Conservation (phyloP, 2,113 vertebrate genomes). For the Callopanchax toddi region DNA sequence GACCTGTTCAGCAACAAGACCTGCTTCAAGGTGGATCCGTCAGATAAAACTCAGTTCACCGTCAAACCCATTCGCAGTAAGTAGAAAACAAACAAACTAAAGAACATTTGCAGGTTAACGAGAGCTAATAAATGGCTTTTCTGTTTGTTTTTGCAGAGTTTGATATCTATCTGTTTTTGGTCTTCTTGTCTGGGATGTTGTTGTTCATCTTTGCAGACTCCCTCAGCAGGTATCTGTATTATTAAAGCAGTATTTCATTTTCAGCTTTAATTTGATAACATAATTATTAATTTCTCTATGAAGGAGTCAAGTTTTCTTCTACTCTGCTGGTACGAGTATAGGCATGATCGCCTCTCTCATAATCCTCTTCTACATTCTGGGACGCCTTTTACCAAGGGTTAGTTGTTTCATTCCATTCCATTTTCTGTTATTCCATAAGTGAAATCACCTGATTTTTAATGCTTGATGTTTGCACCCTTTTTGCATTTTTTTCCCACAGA, state of each 20-base stretch:
- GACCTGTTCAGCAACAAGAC: slow-evolving; percentile 87
- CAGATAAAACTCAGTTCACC: slow-evolving; percentile 72
- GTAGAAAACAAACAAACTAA: slow-evolving; percentile 34
- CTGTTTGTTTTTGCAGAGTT: slow-evolving; percentile 80
- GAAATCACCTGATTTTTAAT: neutral
- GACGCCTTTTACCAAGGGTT: slow-evolving; percentile 91
- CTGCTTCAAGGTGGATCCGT: slow-evolving; percentile 88
- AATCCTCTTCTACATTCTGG: slow-evolving; percentile 88
- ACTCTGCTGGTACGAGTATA: slow-evolving; percentile 90
- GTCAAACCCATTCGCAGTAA: slow-evolving; percentile 82
- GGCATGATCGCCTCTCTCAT: slow-evolving; percentile 93
- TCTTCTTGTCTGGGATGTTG: slow-evolving; percentile 87
- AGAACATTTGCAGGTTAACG: neutral
- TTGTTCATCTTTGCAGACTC: slow-evolving; percentile 89
- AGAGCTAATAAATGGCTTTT: neutral
- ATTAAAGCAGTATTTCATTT: neutral
- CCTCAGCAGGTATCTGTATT: slow-evolving; percentile 87
- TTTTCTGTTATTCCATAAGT: neutral
- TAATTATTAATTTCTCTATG: neutral
- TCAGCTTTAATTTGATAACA: neutral
- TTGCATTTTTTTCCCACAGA: slow-evolving; percentile 76
- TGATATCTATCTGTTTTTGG: slow-evolving; percentile 88
- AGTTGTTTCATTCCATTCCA: neutral
- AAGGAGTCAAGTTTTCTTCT: slow-evolving; percentile 95
- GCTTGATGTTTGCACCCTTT: neutral